Evolutionary conservation across 2,113 vertebrate genomes (phyloP).

Genomic region (Bufo gargarizans): DNA sequence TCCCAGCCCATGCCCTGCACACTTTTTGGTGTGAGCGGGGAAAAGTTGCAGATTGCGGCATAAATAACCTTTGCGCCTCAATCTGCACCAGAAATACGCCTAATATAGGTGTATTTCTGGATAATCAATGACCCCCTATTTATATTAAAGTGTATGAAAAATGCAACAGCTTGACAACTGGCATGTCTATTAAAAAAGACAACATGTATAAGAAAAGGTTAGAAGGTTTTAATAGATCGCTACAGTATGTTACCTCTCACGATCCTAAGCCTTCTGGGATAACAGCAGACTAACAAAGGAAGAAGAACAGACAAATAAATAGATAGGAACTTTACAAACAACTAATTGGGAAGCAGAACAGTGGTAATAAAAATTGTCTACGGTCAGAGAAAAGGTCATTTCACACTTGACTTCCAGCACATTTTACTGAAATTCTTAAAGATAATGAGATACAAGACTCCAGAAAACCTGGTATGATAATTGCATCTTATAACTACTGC

Average conservation of each 20-base stretch:
- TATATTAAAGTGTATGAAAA: slow-evolving; percentile 14
- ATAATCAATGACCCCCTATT: not conserved
- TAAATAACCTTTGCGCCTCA: too few species aligned
- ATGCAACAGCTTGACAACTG: not conserved
- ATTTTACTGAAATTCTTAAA: slow-evolving; percentile 11
- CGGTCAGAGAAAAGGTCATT: slow-evolving; percentile 21
- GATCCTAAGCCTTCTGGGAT: slow-evolving; percentile 1
- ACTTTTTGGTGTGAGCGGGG: too few species aligned
- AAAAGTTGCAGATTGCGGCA: too few species aligned
- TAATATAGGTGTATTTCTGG: too few species aligned
- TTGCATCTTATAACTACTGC: slow-evolving; percentile 2
- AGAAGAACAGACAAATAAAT: not conserved
- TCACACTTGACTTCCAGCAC: not conserved
- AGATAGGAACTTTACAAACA: not conserved
- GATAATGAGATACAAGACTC: slow-evolving; percentile 9
- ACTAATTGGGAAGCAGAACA: slow-evolving; percentile 26
- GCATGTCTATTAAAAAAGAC: not conserved
- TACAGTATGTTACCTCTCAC: slow-evolving; percentile 2
- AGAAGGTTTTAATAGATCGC: not conserved
- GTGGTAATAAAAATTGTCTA: slow-evolving; percentile 23
- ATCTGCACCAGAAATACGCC: too few species aligned
- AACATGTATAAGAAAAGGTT: not conserved
- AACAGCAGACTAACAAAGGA: not conserved
- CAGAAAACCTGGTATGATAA: slow-evolving; percentile 28
- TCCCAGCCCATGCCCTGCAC: too few species aligned